These are phyloP conservation scores for Acleris literana DNA, from an alignment of 2,888 invertebrate genomes.

Conservation along the genomic window DNA sequence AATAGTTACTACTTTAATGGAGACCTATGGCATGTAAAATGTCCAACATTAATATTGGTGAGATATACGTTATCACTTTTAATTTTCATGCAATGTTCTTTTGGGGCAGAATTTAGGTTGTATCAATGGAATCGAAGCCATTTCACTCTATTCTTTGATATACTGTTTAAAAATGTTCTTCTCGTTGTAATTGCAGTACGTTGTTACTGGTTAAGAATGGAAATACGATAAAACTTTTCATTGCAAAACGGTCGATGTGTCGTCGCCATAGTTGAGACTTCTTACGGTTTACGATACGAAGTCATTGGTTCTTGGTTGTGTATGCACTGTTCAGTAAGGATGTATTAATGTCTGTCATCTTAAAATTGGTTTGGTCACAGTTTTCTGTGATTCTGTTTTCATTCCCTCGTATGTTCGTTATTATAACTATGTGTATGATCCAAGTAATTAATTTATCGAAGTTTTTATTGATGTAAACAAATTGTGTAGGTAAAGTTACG, in stretches of 20 bases:
- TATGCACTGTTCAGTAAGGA: slow-evolving; percentile 65
- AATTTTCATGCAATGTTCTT: slow-evolving; percentile 50
- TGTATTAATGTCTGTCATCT: slow-evolving; percentile 70
- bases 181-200: slow-evolving; percentile 45
- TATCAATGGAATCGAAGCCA: slow-evolving; percentile 78
- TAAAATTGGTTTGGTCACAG: slow-evolving; percentile 42
- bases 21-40: slow-evolving; percentile 74
- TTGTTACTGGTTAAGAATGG: slow-evolving; percentile 45
- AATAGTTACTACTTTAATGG: slow-evolving; percentile 60
- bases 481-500: slow-evolving; percentile 38
- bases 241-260: slow-evolving; percentile 56
- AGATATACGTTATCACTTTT: slow-evolving; percentile 46
- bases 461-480: slow-evolving; percentile 51
- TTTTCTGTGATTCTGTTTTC: slow-evolving; percentile 13
- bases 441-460: slow-evolving; percentile 28
- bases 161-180: slow-evolving; percentile 55
- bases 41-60: slow-evolving; percentile 76
- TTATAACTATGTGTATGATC: slow-evolving; percentile 9
- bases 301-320: slow-evolving; percentile 63
- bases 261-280: slow-evolving; percentile 76
- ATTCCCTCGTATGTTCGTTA: slow-evolving; percentile 6
- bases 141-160: slow-evolving; percentile 69
- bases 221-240: slow-evolving; percentile 48
- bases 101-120: slow-evolving; percentile 72
- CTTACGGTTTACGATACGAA: slow-evolving; percentile 61